A percentile compares a stretch with the other conserved stretches of the same genome.
Conservation (phyloP, 2,888 invertebrate genomes). For the Drosophila rubida region DNA sequence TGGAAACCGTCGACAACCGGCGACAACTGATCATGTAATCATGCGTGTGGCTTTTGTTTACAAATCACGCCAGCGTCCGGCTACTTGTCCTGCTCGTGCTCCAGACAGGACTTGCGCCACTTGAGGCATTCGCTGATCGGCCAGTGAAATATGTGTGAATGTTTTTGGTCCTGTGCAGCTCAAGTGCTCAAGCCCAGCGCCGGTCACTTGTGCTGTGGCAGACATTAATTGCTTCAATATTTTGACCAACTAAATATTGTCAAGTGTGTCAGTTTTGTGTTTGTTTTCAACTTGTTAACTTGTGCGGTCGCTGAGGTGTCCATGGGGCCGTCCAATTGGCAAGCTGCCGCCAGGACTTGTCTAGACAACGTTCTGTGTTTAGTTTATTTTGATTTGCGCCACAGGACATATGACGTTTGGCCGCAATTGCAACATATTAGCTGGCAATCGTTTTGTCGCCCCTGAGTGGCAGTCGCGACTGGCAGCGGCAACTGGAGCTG, state of each 20-base stretch:
- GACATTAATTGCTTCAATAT: constrained; percentile 57
- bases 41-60: constrained; percentile 69
- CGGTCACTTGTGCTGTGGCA: constrained; percentile 19
- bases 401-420: constrained; percentile 51
- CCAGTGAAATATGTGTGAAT: constrained; percentile 74
- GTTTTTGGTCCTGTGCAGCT: constrained; percentile 16
- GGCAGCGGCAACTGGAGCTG: not conserved
- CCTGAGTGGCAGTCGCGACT: constrained; percentile 38
- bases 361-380: constrained; percentile 55
- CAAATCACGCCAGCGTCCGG: constrained; percentile 60
- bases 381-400: constrained; percentile 68
- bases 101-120: constrained; percentile 50
- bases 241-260: constrained; percentile 46
- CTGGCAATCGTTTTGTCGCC: constrained; percentile 55
- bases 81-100: constrained; percentile 46
- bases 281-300: constrained; percentile 4
- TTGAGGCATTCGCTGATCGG: constrained; percentile 51
- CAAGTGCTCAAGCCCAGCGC: constrained; percentile 49
- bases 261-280: constrained; percentile 34
- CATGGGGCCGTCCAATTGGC: constrained; percentile 45
- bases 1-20: constrained; percentile 53
- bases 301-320: constrained; percentile 25
- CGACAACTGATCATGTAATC: constrained; percentile 65
- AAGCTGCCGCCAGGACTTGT: constrained; percentile 42
- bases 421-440: constrained; percentile 54